Conservation (phyloP, 2,113 vertebrate genomes). For the Neogobius melanostomus region DNA sequence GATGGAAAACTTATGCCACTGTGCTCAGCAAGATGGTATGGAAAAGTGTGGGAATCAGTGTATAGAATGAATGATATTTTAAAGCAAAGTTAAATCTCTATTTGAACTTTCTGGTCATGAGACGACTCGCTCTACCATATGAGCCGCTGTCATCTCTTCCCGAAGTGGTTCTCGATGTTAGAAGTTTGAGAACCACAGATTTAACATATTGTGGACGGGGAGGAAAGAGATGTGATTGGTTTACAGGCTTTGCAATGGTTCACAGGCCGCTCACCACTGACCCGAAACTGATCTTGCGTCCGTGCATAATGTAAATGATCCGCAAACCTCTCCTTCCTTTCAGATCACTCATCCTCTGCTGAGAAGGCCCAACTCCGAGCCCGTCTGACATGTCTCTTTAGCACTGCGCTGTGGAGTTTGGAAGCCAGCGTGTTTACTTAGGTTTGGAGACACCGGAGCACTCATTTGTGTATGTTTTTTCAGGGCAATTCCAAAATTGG, state of each 20-base stretch:
- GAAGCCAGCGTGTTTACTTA: constrained; percentile 68
- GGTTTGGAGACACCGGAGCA: constrained; percentile 54
- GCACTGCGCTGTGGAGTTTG: constrained; percentile 64
- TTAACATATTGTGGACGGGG: too few relatives aligned
- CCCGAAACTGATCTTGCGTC: constrained; percentile 51
- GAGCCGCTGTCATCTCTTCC: too few relatives aligned
- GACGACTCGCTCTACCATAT: too few relatives aligned
- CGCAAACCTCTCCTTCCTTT: constrained; percentile 61
- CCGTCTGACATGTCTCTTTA: constrained; percentile 54
- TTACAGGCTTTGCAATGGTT: constrained; percentile 17
- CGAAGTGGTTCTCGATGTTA: too few relatives aligned
- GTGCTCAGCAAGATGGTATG: constrained; percentile 49
- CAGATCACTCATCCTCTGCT: constrained; percentile 67
- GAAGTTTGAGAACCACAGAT: too few relatives aligned
- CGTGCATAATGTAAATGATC: constrained; percentile 57
- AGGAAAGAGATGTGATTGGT: constrained; percentile 17
- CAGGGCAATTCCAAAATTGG: constrained; percentile 7
- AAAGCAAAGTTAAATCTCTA: too few relatives aligned
- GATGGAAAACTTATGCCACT: constrained; percentile 62
- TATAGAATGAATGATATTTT: constrained; percentile 14
- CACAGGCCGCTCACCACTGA: constrained; percentile 32
- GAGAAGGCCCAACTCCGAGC: constrained; percentile 63
- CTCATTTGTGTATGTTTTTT: constrained; percentile 16
- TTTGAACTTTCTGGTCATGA: too few relatives aligned
- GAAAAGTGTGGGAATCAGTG: constrained; percentile 16